A percentile compares a stretch with the other conserved stretches of the same genome.
These are phyloP conservation scores for Dryoscopus gambensis DNA, from an alignment of 2,113 vertebrate species.

Conservation along the genomic window DNA sequence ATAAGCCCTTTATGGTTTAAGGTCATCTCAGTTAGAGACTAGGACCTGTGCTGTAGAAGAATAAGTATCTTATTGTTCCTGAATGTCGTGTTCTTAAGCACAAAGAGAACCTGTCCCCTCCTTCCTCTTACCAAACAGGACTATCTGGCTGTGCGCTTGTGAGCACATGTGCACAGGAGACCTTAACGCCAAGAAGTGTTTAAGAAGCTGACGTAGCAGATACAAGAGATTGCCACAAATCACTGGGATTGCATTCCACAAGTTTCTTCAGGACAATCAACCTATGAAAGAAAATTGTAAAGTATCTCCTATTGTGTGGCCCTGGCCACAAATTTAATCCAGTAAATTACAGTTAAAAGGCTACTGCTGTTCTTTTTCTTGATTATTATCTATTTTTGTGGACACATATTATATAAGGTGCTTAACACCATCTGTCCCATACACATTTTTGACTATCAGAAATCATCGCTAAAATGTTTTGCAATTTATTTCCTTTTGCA, in stretches of 20 bases:
- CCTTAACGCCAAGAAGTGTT: background rate
- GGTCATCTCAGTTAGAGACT: background rate
- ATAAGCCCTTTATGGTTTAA: background rate
- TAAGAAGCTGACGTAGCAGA: background rate
- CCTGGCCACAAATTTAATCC: background rate
- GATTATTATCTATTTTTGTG: background rate
- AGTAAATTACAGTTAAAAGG: background rate
- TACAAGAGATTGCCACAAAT: background rate
- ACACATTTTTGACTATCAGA: background rate
- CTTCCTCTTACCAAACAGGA: background rate
- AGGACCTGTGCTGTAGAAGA: background rate
- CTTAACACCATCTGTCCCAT: background rate
- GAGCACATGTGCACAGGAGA: accelerated
- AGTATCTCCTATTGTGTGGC: background rate
- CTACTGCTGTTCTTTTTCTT: background rate
- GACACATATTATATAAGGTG: background rate
- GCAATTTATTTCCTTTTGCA: background rate
- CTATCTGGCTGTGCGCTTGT: background rate
- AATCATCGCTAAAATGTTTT: background rate
- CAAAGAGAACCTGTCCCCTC: background rate
- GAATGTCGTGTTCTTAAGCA: background rate
- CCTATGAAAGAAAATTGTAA: background rate
- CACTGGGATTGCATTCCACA: background rate
- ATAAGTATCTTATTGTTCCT: background rate
- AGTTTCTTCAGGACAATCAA: background rate